Conservation (phyloP, 1,140 invertebrate species). For the Tachypleus tridentatus region DNA sequence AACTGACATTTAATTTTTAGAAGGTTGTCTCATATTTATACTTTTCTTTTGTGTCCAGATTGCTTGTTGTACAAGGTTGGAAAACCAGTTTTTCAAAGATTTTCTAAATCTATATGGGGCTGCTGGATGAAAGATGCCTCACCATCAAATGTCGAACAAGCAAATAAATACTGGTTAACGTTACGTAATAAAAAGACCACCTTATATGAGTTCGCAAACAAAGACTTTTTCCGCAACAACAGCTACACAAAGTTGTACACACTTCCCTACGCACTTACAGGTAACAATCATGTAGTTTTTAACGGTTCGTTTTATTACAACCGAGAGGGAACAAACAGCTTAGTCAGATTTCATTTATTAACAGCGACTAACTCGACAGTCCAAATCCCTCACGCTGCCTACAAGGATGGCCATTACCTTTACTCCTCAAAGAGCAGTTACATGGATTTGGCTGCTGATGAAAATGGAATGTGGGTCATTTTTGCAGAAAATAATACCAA, state of each 20-base stretch:
- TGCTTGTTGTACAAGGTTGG: slow-evolving; percentile 79
- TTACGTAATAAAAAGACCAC: slow-evolving; percentile 52
- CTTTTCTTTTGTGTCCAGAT: slow-evolving; percentile 43
- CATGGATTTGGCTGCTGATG: slow-evolving; percentile 85
- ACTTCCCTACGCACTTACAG: slow-evolving; percentile 44
- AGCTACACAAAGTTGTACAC: slow-evolving; percentile 30
- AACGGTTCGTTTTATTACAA: slow-evolving; percentile 88
- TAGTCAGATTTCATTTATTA: slow-evolving; percentile 51
- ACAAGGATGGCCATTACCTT: slow-evolving; percentile 42
- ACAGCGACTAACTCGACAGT: slow-evolving; percentile 1
- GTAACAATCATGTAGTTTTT: slow-evolving; percentile 79
- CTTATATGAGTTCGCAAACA: slow-evolving; percentile 63
- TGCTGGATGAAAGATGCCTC: slow-evolving; percentile 73
- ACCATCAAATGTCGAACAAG: slow-evolving; percentile 41
- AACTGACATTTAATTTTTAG: too few relatives aligned
- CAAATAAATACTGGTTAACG: slow-evolving; percentile 72
- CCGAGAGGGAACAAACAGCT: slow-evolving; percentile 36
- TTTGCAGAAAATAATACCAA: slow-evolving; percentile 60
- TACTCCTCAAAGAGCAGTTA: slow-evolving; percentile 52
- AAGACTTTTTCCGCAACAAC: slow-evolving; percentile 43
- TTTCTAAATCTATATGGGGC: slow-evolving; percentile 53
- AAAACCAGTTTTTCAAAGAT: slow-evolving; percentile 74
- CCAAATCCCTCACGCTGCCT: slow-evolving; percentile 27
- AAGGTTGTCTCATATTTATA: too few relatives aligned
- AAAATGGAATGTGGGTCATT: slow-evolving; percentile 57